Base-by-base conservation (phyloP, 2,888 invertebrate species). In the Harpagoxenus sublaevis region DNA sequence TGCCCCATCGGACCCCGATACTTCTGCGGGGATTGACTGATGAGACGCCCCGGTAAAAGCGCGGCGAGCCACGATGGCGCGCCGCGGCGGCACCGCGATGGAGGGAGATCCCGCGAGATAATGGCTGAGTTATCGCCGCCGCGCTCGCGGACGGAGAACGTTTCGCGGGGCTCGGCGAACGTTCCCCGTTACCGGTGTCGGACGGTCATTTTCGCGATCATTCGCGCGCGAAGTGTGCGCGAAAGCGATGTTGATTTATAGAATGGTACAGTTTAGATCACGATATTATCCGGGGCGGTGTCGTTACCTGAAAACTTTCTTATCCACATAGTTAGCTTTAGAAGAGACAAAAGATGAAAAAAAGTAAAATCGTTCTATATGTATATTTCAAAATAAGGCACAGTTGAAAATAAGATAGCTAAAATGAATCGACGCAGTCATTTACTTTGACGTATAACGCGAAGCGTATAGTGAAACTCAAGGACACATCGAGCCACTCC, bases 21-120 rank as follows among this genome's bases (percentile, higher is more conserved):
- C 89, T 86, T 90, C 82, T 85, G 84, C 84, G 53, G 85, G 83
- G 90, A 90, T 88, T 89, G 89, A 90, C 88, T 87, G 89, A 84
- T 84, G 81, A 71, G 60, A 71, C 79, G 71, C 35, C 48, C 48
- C 60, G 39, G 79, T 71, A 81, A 73, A 71, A 81, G 57, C 60
- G 60, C 79, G 79, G 73, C 79, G 71, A 71, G 73, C 79, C 79
- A 35, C 79, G 71, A 81, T 73, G 79, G 70, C 78, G 70, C 42
- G 75, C 45, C 48, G 48, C 42, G 45, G 62, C 87, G 86, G 68
- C 84, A 87, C 83, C 83, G 74, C 53, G 75, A 82, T 82, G 75
- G 82, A 63, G 75, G 63, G 55, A 75, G 75, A 73, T 82, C 45
- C n/a, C 77, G 77, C 51, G 82, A 82, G 75, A 82, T 82, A 75